Evolutionary conservation across 1,140 invertebrate species (phyloP).

Genomic region (Bradynema listronoti): DNA sequence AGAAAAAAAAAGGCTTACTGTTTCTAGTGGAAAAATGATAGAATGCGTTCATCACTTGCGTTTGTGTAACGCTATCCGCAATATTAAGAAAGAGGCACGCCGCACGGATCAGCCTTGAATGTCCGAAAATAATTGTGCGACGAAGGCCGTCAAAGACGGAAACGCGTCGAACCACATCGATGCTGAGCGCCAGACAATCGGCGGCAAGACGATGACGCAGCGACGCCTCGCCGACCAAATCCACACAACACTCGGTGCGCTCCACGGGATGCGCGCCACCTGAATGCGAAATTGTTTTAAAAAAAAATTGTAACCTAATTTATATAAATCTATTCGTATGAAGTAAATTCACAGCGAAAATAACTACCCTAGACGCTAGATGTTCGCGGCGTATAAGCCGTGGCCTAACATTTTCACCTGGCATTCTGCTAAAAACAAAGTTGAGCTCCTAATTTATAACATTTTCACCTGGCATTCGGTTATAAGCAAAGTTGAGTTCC

Average conservation of each 20-base stretch:
- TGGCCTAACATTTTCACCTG: no score
- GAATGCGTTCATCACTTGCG: constrained; percentile 12
- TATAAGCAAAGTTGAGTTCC: no score
- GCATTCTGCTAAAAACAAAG: no score
- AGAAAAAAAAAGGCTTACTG: constrained; percentile 4
- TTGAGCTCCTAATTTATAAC: no score
- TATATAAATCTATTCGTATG: no score
- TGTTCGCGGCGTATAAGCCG: no score
- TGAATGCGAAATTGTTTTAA: no score
- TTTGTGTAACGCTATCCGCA: constrained; percentile 2
- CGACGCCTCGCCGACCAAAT: background rate
- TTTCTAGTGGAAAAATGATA: constrained; percentile 1
- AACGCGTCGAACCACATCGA: background rate
- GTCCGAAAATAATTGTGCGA: constrained; percentile 1
- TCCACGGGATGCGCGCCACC: constrained; percentile 8
- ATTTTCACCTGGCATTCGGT: no score
- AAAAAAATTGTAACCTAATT: no score
- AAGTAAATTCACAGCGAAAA: no score
- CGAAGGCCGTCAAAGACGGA: background rate
- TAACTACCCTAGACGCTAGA: no score
- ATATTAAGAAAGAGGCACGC: constrained; percentile 1
- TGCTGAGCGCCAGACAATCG: background rate
- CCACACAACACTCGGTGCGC: constrained; percentile 9
- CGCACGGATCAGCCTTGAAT: constrained; percentile 7
- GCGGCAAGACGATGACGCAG: constrained; percentile 6